Conservation (phyloP, 1,140 invertebrate genomes). For the Heliothis subflexa region DNA sequence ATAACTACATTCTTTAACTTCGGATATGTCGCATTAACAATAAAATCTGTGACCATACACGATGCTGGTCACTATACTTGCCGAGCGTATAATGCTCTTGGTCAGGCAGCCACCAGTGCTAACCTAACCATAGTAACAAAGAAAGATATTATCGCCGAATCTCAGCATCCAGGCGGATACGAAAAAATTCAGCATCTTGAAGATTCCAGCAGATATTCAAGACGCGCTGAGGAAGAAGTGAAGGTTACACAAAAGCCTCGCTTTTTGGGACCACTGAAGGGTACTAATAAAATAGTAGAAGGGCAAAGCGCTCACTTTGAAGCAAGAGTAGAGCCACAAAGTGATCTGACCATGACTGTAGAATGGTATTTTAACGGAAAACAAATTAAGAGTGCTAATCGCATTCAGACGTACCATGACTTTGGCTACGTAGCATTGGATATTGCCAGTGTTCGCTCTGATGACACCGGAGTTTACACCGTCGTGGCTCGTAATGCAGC, state of each 20-base stretch:
- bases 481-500: slow-evolving; percentile 95
- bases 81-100: slow-evolving; percentile 94
- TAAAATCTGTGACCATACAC: slow-evolving; percentile 95
- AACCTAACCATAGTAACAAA: slow-evolving; percentile 95
- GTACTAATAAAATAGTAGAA: slow-evolving; percentile 97
- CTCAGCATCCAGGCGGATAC: slow-evolving; percentile 94
- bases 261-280: slow-evolving; percentile 95
- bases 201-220: slow-evolving; percentile 91
- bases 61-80: slow-evolving; percentile 98
- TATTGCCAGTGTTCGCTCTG: slow-evolving; percentile 94
- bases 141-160: slow-evolving; percentile 94
- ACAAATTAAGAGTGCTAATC: slow-evolving; percentile 92
- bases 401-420: slow-evolving; percentile 97
- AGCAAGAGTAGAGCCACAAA: slow-evolving; percentile 96
- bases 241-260: slow-evolving; percentile 92
- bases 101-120: slow-evolving; percentile 95
- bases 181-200: slow-evolving; percentile 96
- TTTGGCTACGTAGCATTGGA: slow-evolving; percentile 98
- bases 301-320: slow-evolving; percentile 98
- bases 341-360: slow-evolving; percentile 94
- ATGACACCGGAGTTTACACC: slow-evolving; percentile 95
- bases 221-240: slow-evolving; percentile 90
- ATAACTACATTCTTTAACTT: slow-evolving; percentile 98
- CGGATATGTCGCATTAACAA: slow-evolving; percentile 98
- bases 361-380: slow-evolving; percentile 97